A percentile compares a stretch with the other conserved stretches of the same genome.
These are phyloP conservation scores for Oryctolagus cuniculus DNA, from an alignment of 2,113 vertebrate species.

Conservation along the genomic window mOryCun1.1 NC_091439.1:9872501-9873000, in stretches of 20 bases:
- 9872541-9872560: background rate
- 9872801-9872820: background rate
- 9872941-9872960: background rate
- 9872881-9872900: background rate
- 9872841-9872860: background rate
- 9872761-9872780: background rate
- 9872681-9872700: slow-evolving; percentile 70
- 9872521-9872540: slow-evolving; percentile 43
- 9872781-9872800: background rate
- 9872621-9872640: slow-evolving; percentile 66
- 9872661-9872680: slow-evolving; percentile 63
- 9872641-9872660: slow-evolving; percentile 61
- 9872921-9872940: background rate
- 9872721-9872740: slow-evolving; percentile 35
- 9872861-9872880: background rate
- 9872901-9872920: background rate
- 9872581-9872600: background rate
- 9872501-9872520: slow-evolving; percentile 28
- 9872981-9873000: too few species aligned
- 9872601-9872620: slow-evolving; percentile 53
- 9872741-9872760: background rate
- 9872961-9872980: background rate
- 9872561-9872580: background rate
- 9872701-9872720: slow-evolving; percentile 70
- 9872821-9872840: background rate